phyloP scores from a whole-genome alignment of 2,113 vertebrate genomes.

The Ranitomeya imitator region DNA sequence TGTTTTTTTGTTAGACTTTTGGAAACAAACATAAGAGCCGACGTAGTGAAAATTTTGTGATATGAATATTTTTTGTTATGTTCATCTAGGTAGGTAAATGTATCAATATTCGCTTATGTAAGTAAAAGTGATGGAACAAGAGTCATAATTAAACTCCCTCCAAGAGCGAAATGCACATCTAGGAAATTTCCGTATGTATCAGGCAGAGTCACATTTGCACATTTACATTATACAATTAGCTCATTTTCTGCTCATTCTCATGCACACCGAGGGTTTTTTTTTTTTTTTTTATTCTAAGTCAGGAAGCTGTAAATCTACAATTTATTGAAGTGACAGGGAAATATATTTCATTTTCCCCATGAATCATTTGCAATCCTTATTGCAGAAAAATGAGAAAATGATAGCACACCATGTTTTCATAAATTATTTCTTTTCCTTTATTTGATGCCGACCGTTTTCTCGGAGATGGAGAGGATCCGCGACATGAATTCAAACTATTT shows the following conservation, averaged over 20 bases:
- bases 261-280: constrained; percentile 70
- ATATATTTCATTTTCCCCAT: constrained; percentile 79
- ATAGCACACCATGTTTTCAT: constrained; percentile 77
- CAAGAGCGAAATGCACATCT: constrained; percentile 24
- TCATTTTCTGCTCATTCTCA: constrained; percentile 75
- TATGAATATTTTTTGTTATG: not conserved
- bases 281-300: constrained; percentile 69
- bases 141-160: constrained; percentile 36
- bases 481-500: not conserved
- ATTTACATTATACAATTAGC: constrained; percentile 70
- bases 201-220: not conserved
- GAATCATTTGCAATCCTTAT: constrained; percentile 80
- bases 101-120: constrained; percentile 22
- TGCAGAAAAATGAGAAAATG: constrained; percentile 82
- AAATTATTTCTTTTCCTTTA: constrained; percentile 70
- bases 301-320: constrained; percentile 79
- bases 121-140: constrained; percentile 39
- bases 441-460: constrained; percentile 66
- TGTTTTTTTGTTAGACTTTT: not conserved
- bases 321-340: constrained; percentile 75
- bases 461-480: constrained; percentile 22
- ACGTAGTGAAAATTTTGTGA: not conserved
- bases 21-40: not conserved
- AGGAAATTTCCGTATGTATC: constrained; percentile 7
- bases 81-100: constrained; percentile 9